Conservation (phyloP, 1,140 invertebrate genomes). For the Gryon sp. region DNA sequence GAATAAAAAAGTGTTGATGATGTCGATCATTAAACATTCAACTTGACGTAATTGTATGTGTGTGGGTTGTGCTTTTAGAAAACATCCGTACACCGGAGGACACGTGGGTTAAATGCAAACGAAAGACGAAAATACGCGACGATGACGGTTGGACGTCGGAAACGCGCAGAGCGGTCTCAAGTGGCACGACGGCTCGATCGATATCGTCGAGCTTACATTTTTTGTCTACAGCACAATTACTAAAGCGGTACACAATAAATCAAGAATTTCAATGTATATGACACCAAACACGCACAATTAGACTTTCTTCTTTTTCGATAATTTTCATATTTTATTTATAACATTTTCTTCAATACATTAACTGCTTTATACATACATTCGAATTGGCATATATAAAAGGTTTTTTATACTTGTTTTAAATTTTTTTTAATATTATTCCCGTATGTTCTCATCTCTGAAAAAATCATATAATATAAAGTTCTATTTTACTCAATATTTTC, state of each 20-base stretch:
- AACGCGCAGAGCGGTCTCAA: conserved; percentile 39
- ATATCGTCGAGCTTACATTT: conserved; percentile 61
- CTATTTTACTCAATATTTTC: too few relatives aligned
- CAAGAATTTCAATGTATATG: conserved; percentile 43
- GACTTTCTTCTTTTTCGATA: too few relatives aligned
- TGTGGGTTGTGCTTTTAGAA: conserved; percentile 41
- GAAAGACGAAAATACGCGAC: conserved; percentile 62
- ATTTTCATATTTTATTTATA: too few relatives aligned
- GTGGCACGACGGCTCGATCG: conserved; percentile 49
- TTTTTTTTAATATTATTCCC: too few relatives aligned
- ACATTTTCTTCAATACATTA: too few relatives aligned
- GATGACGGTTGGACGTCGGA: conserved; percentile 49
- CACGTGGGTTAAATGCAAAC: conserved; percentile 58
- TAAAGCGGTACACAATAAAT: conserved; percentile 45
- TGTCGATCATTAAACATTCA: conserved; percentile 52
- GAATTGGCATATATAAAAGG: too few relatives aligned
- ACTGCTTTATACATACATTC: too few relatives aligned
- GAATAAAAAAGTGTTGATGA: conserved; percentile 18
- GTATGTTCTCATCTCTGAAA: too few relatives aligned
- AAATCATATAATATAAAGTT: too few relatives aligned
- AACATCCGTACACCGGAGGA: conserved; percentile 49
- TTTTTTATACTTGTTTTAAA: too few relatives aligned
- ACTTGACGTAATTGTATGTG: conserved; percentile 46
- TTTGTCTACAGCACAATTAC: conserved; percentile 34
- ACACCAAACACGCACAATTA: too few relatives aligned